Evolutionary conservation across 2,113 vertebrate genomes (phyloP).

Genomic region (Leiothrix lutea): DNA sequence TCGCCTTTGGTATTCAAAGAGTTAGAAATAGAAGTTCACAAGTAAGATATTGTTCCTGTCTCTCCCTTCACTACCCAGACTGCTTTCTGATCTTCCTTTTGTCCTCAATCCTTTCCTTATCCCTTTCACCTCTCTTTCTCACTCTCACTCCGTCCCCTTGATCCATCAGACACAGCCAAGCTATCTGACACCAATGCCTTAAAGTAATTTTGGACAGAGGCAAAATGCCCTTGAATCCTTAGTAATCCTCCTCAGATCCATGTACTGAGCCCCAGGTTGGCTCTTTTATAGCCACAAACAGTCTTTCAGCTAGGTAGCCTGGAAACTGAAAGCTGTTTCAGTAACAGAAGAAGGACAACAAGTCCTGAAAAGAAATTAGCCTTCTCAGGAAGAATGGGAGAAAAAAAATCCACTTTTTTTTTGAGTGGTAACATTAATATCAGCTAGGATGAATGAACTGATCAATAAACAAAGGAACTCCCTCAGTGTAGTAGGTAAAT

Average conservation of each 20-base stretch:
- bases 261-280: slow-evolving; percentile 70
- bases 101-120: slow-evolving; percentile 72
- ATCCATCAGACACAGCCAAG: slow-evolving; percentile 72
- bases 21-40: slow-evolving; percentile 69
- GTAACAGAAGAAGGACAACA: slow-evolving; percentile 60
- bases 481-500: background rate
- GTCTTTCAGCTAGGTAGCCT: slow-evolving; percentile 64
- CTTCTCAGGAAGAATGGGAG: background rate
- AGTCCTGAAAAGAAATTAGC: slow-evolving; percentile 67
- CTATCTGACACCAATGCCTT: slow-evolving; percentile 71
- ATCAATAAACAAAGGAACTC: background rate
- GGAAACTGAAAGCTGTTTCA: slow-evolving; percentile 72
- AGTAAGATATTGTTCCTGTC: slow-evolving; percentile 67
- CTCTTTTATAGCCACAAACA: slow-evolving; percentile 70
- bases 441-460: background rate
- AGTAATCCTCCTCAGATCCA: slow-evolving; percentile 78
- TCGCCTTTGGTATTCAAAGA: slow-evolving; percentile 37
- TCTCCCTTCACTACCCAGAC: slow-evolving; percentile 59
- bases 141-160: slow-evolving; percentile 68
- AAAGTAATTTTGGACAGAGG: slow-evolving; percentile 81
- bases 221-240: slow-evolving; percentile 77
- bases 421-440: background rate
- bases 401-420: background rate
- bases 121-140: slow-evolving; percentile 75
- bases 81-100: slow-evolving; percentile 70